phyloP scores from a whole-genome alignment of 2,797 vertebrate genomes.

The Lithobates sylvaticus region DNA sequence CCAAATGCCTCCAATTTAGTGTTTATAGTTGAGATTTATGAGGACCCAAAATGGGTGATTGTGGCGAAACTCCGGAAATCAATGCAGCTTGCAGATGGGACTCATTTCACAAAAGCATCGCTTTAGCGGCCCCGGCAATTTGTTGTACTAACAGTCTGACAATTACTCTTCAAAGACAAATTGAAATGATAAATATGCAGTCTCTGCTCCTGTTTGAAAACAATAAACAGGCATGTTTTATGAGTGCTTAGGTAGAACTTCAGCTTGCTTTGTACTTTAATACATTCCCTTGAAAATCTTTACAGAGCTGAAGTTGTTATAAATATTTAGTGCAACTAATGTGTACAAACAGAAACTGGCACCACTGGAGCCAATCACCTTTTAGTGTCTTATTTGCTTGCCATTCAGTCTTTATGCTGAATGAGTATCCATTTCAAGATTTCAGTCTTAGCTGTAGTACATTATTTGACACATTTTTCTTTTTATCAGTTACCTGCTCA shows the following conservation, averaged over 20 bases:
- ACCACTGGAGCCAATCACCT: too few relatives aligned
- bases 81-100: constrained; percentile 50
- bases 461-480: too few relatives aligned
- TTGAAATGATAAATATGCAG: constrained; percentile 50
- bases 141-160: constrained; percentile 42
- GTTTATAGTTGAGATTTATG: constrained; percentile 53
- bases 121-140: constrained; percentile 30
- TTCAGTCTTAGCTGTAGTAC: too few relatives aligned
- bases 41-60: constrained; percentile 34
- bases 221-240: constrained; percentile 25
- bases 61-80: constrained; percentile 36
- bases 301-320: background rate
- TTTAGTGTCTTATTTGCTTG: too few relatives aligned
- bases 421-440: too few relatives aligned
- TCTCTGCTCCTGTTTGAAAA: constrained; percentile 14
- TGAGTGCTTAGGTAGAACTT: background rate
- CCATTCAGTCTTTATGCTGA: too few relatives aligned
- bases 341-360: too few relatives aligned
- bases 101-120: constrained; percentile 31
- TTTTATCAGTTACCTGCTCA: too few relatives aligned
- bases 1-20: constrained; percentile 40
- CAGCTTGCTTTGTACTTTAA: background rate
- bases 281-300: background rate
- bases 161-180: constrained; percentile 45
- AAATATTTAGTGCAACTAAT: background rate